Evolutionary conservation across 1,140 invertebrate species (phyloP).

Genomic region (Saccostrea echinata): DNA sequence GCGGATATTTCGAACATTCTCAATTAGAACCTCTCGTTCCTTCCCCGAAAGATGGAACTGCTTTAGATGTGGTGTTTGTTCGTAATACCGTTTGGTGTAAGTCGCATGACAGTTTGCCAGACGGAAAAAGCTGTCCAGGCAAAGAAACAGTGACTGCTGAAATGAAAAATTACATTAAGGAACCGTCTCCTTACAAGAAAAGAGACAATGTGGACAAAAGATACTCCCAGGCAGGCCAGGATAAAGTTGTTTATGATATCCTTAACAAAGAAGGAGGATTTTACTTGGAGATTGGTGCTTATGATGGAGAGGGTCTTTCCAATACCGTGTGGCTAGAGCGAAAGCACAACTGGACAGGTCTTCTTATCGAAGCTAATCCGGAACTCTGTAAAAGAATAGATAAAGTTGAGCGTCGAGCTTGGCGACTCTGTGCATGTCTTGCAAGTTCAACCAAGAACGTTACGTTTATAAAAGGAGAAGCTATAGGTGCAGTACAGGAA

Average conservation of each 20-base stretch:
- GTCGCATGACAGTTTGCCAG: not conserved
- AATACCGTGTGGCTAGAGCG: constrained; percentile 86
- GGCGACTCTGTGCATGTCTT: constrained; percentile 39
- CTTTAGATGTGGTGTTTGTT: constrained; percentile 40
- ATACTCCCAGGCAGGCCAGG: constrained; percentile 38
- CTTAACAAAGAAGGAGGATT: constrained; percentile 75
- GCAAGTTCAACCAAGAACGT: not conserved
- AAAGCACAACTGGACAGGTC: constrained; percentile 87
- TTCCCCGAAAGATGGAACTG: not conserved
- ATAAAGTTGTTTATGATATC: constrained; percentile 9
- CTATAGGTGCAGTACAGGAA: not conserved
- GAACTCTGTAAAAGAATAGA: constrained; percentile 27
- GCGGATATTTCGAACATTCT: constrained; percentile 39
- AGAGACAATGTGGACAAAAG: not conserved
- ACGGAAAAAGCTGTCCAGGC: not conserved
- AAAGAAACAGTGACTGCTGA: not conserved
- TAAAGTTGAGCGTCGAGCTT: not conserved
- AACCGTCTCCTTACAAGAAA: constrained; percentile 17
- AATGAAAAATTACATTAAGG: not conserved
- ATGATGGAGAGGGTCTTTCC: constrained; percentile 83
- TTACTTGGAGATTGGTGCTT: constrained; percentile 84
- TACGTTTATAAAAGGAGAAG: constrained; percentile 13
- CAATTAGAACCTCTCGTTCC: not conserved
- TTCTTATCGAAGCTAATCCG: constrained; percentile 82
- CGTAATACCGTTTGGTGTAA: constrained; percentile 19